phyloP scores from a whole-genome alignment of 2,113 vertebrate species.

The Malurus cyaneus region DNA sequence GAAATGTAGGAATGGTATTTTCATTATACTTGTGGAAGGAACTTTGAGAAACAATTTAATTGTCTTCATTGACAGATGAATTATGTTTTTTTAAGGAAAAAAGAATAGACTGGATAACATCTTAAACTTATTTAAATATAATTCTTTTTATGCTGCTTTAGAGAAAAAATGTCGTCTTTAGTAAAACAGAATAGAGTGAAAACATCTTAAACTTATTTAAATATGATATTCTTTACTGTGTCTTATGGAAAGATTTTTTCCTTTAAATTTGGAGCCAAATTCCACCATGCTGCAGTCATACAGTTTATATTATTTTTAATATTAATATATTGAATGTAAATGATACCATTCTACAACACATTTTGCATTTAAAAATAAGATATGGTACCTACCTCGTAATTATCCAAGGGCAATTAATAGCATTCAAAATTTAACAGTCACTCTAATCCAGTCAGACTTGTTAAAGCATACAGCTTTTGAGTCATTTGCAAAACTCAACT shows the following conservation, averaged over 20 bases:
- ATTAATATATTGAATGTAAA: neutral
- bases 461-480: neutral
- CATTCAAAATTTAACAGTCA: neutral
- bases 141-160: neutral
- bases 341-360: neutral
- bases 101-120: neutral
- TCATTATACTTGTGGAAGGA: neutral
- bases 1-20: neutral
- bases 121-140: constrained; percentile 43
- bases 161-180: neutral
- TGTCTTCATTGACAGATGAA: constrained; percentile 18
- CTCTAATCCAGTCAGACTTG: neutral
- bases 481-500: neutral
- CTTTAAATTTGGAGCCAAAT: constrained; percentile 9
- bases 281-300: neutral
- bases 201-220: constrained; percentile 51
- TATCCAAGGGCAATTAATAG: neutral
- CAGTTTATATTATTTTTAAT: neutral
- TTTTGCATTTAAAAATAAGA: neutral
- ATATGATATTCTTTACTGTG: neutral
- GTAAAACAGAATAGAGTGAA: constrained; percentile 12
- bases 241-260: neutral
- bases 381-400: neutral
- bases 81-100: neutral
- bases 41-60: neutral